A percentile compares a stretch with the other conserved stretches of the same genome.
These are phyloP conservation scores for Ephialtes manifestator DNA, from an alignment of 2,888 invertebrate species.

Conservation along the genomic window DNA sequence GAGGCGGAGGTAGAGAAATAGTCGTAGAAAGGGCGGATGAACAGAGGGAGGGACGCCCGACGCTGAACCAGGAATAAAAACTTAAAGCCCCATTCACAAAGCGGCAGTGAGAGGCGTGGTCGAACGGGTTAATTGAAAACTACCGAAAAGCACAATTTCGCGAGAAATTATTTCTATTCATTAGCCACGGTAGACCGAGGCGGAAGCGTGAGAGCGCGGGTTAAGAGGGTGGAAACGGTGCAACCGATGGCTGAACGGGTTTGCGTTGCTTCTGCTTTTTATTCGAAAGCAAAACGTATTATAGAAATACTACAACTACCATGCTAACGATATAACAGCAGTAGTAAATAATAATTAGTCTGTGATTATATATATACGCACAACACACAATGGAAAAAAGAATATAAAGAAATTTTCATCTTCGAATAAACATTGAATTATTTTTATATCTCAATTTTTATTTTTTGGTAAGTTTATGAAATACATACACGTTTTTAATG, in stretches of 20 bases:
- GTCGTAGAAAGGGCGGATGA: conserved; percentile 55
- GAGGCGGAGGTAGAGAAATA: conserved; percentile 47
- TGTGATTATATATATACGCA: background rate
- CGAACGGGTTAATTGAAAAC: conserved; percentile 74
- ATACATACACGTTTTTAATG: too few relatives aligned
- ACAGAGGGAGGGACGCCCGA: conserved; percentile 48
- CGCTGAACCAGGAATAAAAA: conserved; percentile 71
- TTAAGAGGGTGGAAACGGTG: conserved; percentile 46
- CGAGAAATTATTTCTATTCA: conserved; percentile 85
- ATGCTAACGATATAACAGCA: background rate
- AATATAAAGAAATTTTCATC: background rate
- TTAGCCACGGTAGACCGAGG: conserved; percentile 79
- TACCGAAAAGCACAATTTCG: conserved; percentile 76
- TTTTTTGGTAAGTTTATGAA: too few relatives aligned
- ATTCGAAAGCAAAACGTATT: conserved; percentile 39
- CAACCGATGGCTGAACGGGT: conserved; percentile 45
- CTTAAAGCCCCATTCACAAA: conserved; percentile 74
- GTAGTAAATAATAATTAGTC: background rate
- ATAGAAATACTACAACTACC: conserved; percentile 5
- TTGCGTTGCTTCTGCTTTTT: conserved; percentile 61
- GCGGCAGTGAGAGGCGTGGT: conserved; percentile 46
- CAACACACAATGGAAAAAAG: background rate
- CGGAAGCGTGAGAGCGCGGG: conserved; percentile 46
- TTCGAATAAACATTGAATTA: background rate
- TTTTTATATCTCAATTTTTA: background rate